These are phyloP conservation scores for Coptotermes formosanus DNA, from an alignment of 1,140 invertebrate genomes.

Conservation along the genomic window DNA sequence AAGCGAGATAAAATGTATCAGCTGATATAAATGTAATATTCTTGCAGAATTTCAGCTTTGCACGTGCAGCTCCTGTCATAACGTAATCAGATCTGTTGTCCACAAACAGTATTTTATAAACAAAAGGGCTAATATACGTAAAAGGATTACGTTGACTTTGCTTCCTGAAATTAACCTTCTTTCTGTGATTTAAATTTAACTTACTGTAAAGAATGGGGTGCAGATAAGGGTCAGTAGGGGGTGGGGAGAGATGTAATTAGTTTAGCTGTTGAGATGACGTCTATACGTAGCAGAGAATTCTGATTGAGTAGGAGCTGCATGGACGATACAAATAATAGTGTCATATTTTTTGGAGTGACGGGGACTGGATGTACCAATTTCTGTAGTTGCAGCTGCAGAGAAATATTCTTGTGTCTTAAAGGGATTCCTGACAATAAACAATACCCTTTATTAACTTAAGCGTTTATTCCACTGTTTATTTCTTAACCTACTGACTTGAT, in stretches of 20 bases:
- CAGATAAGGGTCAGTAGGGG: background rate
- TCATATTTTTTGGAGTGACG: background rate
- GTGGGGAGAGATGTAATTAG: background rate
- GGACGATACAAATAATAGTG: background rate
- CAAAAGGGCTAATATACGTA: background rate
- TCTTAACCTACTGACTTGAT: no score
- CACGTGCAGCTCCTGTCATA: no score
- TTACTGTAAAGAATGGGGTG: background rate
- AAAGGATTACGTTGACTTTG: background rate
- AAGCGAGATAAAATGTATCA: no score
- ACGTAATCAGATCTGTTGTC: no score
- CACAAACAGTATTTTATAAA: background rate
- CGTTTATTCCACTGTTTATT: no score
- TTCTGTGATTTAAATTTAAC: background rate
- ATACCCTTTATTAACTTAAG: no score
- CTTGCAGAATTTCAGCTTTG: no score
- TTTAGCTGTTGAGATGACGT: background rate
- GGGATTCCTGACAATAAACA: no score
- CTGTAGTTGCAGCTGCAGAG: background rate
- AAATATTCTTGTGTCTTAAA: no score
- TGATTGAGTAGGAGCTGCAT: background rate
- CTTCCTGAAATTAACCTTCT: background rate
- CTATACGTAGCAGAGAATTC: background rate
- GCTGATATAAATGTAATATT: no score
- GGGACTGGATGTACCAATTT: background rate